phyloP scores from a whole-genome alignment of 2,113 vertebrate genomes.

The Emydocephalus ijimae region DNA sequence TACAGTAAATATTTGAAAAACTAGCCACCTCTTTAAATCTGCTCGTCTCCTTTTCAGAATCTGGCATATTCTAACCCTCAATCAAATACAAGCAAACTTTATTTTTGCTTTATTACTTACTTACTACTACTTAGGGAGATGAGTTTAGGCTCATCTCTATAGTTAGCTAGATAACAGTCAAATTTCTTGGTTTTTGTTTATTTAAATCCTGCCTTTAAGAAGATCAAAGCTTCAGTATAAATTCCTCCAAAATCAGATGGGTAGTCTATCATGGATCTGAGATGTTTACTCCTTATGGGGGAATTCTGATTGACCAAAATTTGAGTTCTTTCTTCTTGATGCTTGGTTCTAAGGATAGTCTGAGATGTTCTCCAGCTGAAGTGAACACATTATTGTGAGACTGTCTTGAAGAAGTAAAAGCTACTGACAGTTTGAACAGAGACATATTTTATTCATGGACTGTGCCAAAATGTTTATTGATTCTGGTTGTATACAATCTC shows the following conservation, averaged over 20 bases:
- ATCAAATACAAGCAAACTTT: not conserved
- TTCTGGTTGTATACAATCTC: not conserved
- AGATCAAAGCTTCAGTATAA: not conserved
- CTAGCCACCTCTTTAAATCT: not conserved
- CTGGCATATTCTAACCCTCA: not conserved
- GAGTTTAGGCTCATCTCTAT: not conserved
- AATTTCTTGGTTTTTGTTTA: not conserved
- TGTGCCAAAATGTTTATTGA: not conserved
- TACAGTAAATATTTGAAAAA: not conserved
- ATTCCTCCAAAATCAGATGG: not conserved
- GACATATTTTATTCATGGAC: slow-evolving; percentile 9
- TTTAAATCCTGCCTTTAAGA: not conserved
- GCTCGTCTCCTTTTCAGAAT: not conserved
- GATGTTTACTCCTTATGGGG: not conserved
- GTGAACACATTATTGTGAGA: not conserved
- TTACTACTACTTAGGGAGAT: not conserved
- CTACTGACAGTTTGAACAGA: not conserved
- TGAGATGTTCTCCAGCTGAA: not conserved
- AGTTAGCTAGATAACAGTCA: not conserved
- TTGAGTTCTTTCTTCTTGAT: not conserved
- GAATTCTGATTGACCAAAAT: not conserved
- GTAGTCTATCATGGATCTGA: not conserved
- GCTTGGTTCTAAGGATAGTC: not conserved
- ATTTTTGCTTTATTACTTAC: not conserved
- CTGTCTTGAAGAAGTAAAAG: slow-evolving; percentile 7